Conservation (phyloP, 1,140 invertebrate genomes). For the Drosophila pruinosa region DNA sequence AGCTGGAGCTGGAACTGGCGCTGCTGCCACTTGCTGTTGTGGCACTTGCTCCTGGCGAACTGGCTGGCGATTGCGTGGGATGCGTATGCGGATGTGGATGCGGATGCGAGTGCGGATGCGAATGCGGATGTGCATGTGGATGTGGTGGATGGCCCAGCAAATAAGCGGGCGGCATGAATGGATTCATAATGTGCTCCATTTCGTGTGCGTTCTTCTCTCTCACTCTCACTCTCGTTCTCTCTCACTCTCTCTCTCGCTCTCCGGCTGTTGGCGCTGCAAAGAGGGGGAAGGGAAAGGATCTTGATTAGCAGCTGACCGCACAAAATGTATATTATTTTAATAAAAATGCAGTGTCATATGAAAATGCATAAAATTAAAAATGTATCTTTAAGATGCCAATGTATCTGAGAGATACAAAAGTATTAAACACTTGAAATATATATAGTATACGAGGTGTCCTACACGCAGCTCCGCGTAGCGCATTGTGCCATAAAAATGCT, state of each 20-base stretch:
- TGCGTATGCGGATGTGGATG: constrained; percentile 10
- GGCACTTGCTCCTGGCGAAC: constrained; percentile 54
- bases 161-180: constrained; percentile 75
- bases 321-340: too few species aligned
- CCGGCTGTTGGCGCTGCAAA: constrained; percentile 42
- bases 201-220: neutral
- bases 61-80: constrained; percentile 59
- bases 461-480: too few species aligned
- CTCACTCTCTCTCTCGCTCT: too few species aligned
- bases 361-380: neutral
- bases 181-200: constrained; percentile 80
- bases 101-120: constrained; percentile 27
- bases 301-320: constrained; percentile 46
- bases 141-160: constrained; percentile 50
- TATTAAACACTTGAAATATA: too few species aligned
- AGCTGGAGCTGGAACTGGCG: neutral
- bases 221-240: too few species aligned
- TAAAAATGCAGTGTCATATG: too few species aligned
- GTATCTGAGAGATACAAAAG: neutral
- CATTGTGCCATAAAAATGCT: too few species aligned
- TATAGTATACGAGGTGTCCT: too few species aligned
- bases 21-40: constrained; percentile 12
- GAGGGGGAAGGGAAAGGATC: constrained; percentile 1
- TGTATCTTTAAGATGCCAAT: neutral
- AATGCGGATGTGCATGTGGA: constrained; percentile 10